Evolutionary conservation across 2,113 vertebrate species (phyloP).

Genomic region (Cyprinodon variegatus): DNA sequence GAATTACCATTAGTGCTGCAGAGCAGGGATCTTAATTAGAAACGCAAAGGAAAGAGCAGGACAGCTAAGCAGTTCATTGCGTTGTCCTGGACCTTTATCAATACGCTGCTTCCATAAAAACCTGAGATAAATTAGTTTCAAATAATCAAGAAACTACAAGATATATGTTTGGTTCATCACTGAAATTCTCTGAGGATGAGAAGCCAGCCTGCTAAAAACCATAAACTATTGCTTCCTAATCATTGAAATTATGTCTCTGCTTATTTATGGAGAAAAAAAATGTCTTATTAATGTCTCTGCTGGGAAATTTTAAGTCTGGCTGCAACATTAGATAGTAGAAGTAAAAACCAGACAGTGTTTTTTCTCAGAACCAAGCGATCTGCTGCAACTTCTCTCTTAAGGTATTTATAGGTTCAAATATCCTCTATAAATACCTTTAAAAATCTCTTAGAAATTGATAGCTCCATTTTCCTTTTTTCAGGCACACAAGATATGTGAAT

Average conservation of each 20-base stretch:
- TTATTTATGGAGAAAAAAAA: background rate
- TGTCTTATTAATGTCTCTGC: background rate
- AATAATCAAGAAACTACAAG: constrained; percentile 37
- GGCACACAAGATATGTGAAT: background rate
- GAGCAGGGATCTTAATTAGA: constrained; percentile 79
- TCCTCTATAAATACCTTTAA: background rate
- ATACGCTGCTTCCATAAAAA: constrained; percentile 69
- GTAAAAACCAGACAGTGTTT: background rate
- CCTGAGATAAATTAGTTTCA: constrained; percentile 77
- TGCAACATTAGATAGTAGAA: background rate
- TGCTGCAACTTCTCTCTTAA: background rate
- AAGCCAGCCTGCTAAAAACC: background rate
- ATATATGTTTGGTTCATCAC: constrained; percentile 12
- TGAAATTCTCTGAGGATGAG: background rate
- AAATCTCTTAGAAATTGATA: background rate
- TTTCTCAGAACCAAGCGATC: too few species aligned
- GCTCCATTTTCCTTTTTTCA: background rate
- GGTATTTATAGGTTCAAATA: background rate
- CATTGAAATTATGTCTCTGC: background rate
- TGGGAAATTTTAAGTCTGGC: background rate
- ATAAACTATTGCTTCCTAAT: background rate
- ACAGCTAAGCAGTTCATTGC: constrained; percentile 30
- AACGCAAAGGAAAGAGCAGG: constrained; percentile 47
- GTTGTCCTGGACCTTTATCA: constrained; percentile 62
- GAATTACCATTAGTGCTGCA: constrained; percentile 78